These are phyloP conservation scores for Phacellophora camtschatica DNA, from an alignment of 30 jellyfish, hydroid and myxozoan species.

Conservation along the genomic window DNA sequence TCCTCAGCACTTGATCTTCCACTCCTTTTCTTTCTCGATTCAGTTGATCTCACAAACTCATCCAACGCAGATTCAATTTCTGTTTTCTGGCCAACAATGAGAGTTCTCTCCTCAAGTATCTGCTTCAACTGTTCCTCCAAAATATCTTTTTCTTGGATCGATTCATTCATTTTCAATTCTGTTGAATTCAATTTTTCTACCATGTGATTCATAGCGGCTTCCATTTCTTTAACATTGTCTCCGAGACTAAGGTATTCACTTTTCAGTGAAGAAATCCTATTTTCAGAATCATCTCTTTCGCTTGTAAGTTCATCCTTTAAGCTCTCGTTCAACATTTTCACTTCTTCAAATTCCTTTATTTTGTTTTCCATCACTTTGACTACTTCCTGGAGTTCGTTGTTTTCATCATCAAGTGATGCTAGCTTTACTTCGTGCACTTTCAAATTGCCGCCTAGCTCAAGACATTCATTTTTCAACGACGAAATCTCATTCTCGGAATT, in stretches of 20 bases:
- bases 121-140: constrained; percentile 18
- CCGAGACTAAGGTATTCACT: neutral
- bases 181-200: constrained; percentile 38
- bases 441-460: neutral
- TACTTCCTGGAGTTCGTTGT: neutral
- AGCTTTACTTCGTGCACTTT: too few species aligned
- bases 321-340: neutral
- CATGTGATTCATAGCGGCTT: constrained; percentile 37
- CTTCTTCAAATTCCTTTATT: neutral
- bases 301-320: neutral
- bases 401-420: neutral
- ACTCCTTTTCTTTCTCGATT: constrained; percentile 58
- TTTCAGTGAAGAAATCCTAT: neutral
- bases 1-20: constrained; percentile 61
- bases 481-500: neutral
- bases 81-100: constrained; percentile 29
- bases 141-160: constrained; percentile 15
- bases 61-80: constrained; percentile 86
- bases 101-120: constrained; percentile 26
- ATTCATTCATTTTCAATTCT: constrained; percentile 40
- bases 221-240: constrained; percentile 31
- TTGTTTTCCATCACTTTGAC: neutral
- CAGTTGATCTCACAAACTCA: constrained; percentile 81
- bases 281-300: neutral
- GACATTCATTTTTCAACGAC: neutral